Evolutionary conservation across 2,888 invertebrate species (phyloP), one percentile per base, ranked within the genome.

Genomic region (Miltochrista miniata): DNA sequence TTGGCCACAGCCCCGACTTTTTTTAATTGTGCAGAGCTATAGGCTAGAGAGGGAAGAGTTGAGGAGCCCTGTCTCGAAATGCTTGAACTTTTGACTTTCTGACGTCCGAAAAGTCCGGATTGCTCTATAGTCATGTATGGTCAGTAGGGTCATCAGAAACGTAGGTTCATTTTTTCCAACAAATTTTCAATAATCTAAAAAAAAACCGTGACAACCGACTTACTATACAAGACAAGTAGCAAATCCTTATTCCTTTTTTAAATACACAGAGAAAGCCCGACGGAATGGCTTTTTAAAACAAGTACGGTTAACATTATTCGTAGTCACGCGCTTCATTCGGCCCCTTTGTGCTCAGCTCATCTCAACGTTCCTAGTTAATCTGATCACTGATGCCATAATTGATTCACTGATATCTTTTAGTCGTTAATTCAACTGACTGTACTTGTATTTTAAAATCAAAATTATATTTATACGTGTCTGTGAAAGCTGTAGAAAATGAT

Each of bases 291-390:
- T 54, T 63, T 44, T 54, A 58, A 60, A 60, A 54, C 66, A 65
- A 68, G 62, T 55, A 62, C 48, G 37, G 35, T 39, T 48, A 53
- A 64, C 59, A 71, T 80, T 87, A 90, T 90, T 87, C 87, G 49
- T 45, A 75, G 87, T 82, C 90, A 90, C 87, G 85, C 77, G 68
- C 74, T 59, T 65, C 68, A 72, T 59, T 61, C 69, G 68, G 53
- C 71, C 74, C 76, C 78, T 83, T 86, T 85, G 83, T 78, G 59
- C 57, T 63, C 66, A 64, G 81, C 84, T 87, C 83, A 89, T 86
- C 87, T 84, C 62, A 42, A 56, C 69, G 55, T 56, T 55, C 39
- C 57, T 61, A 48, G 75, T 80, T 88, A 88, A 90, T 87, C 88
- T 88, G 80, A 53, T 53, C 52, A 40, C 48, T 48, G 52, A 83